phyloP scores from a whole-genome alignment of 2,888 invertebrate species.

The Drosophila conformis region DNA sequence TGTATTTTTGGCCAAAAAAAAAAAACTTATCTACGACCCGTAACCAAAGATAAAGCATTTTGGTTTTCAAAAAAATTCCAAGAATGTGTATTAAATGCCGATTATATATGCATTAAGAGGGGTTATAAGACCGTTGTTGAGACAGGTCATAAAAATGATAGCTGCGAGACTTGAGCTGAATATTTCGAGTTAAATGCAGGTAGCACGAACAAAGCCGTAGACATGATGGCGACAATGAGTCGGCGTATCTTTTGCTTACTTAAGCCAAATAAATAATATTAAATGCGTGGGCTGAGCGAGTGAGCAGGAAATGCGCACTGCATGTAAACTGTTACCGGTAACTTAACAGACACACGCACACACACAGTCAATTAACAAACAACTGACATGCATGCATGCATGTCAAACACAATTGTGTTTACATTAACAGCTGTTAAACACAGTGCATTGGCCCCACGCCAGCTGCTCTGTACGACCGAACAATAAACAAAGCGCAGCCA shows the following conservation, averaged over 20 bases:
- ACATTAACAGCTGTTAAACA: slow-evolving; percentile 25
- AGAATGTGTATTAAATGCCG: slow-evolving; percentile 43
- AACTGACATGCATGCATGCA: slow-evolving; percentile 23
- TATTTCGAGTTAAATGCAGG: slow-evolving; percentile 50
- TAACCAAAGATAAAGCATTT: slow-evolving; percentile 18
- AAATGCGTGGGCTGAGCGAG: slow-evolving; percentile 17
- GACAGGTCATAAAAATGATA: slow-evolving; percentile 58
- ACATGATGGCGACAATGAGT: slow-evolving; percentile 53
- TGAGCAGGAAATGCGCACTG: slow-evolving; percentile 10
- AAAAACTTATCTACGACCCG: slow-evolving; percentile 1
- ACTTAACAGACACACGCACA: slow-evolving; percentile 8
- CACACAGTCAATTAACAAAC: slow-evolving; percentile 33
- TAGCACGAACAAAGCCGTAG: slow-evolving; percentile 51
- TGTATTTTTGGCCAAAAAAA: background rate
- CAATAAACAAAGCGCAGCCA: slow-evolving; percentile 55
- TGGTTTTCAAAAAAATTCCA: slow-evolving; percentile 26
- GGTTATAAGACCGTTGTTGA: slow-evolving; percentile 46
- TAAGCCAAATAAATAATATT: slow-evolving; percentile 1
- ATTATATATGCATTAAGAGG: slow-evolving; percentile 32
- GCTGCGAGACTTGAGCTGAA: slow-evolving; percentile 32
- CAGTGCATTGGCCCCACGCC: slow-evolving; percentile 54
- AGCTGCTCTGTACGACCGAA: slow-evolving; percentile 37
- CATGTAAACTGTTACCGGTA: slow-evolving; percentile 42
- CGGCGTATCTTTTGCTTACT: slow-evolving; percentile 46
- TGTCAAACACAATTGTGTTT: slow-evolving; percentile 45